Evolutionary conservation across 53 echinoderm and acorn worm species (phyloP).

Genomic region (Arbacia lixula): DNA sequence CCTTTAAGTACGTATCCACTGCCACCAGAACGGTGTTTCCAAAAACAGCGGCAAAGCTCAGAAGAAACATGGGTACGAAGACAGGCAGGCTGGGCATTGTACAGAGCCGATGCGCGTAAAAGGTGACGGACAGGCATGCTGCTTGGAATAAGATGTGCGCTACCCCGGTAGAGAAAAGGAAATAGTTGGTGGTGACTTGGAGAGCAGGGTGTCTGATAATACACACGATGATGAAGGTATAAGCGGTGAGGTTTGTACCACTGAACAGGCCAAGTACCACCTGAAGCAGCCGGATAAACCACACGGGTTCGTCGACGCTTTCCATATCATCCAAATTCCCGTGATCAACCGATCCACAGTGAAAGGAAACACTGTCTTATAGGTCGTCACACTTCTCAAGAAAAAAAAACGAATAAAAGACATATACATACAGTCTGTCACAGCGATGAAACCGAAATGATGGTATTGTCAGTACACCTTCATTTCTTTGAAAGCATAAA

Average conservation of each 20-base stretch:
- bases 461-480: too few species aligned
- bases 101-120: not conserved
- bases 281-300: too few species aligned
- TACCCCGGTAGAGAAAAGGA: slow-evolving; percentile 12
- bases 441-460: too few species aligned
- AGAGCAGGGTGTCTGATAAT: slow-evolving; percentile 14
- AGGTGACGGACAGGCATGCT: not conserved
- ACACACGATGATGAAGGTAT: slow-evolving; percentile 27
- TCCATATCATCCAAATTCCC: too few species aligned
- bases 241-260: not conserved
- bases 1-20: slow-evolving; percentile 24
- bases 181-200: slow-evolving; percentile 29
- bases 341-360: too few species aligned
- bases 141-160: slow-evolving; percentile 8
- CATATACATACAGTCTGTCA: too few species aligned
- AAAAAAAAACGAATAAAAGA: too few species aligned
- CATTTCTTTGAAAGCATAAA: too few species aligned
- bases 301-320: too few species aligned
- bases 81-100: not conserved
- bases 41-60: not conserved
- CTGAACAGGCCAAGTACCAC: slow-evolving; percentile 1
- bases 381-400: too few species aligned
- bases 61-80: not conserved
- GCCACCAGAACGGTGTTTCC: slow-evolving; percentile 15
- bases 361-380: too few species aligned